These are phyloP conservation scores for Drosophila kanekoi DNA, from an alignment of 2,888 invertebrate species.

Conservation along the genomic window DNA sequence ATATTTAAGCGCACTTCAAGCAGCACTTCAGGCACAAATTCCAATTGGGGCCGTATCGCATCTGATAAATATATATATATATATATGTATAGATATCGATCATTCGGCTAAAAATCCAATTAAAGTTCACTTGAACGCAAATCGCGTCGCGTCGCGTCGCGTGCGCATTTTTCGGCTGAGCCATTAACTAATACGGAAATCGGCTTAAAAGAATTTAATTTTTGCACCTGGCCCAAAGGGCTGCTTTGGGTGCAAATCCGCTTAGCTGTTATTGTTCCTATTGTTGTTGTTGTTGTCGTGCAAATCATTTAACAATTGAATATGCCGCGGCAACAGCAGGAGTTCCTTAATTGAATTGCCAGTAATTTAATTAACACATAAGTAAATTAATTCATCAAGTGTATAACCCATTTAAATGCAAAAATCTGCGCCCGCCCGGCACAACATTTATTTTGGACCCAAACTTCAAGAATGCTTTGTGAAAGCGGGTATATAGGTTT, in stretches of 20 bases:
- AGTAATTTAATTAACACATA: slow-evolving; percentile 47
- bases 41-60: slow-evolving; percentile 55
- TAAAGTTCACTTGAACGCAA: slow-evolving; percentile 55
- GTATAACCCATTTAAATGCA: slow-evolving; percentile 9
- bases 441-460: background rate
- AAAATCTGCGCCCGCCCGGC: background rate
- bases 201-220: slow-evolving; percentile 73
- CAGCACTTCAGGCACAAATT: slow-evolving; percentile 52
- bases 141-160: slow-evolving; percentile 7
- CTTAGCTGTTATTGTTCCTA: slow-evolving; percentile 28
- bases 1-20: slow-evolving; percentile 69
- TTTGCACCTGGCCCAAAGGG: slow-evolving; percentile 63
- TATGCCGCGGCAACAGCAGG: slow-evolving; percentile 9
- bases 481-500: background rate
- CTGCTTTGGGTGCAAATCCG: slow-evolving; percentile 42
- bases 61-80: background rate
- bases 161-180: slow-evolving; percentile 37
- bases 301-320: slow-evolving; percentile 18
- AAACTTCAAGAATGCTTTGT: background rate
- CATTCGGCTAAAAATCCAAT: slow-evolving; percentile 63
- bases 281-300: background rate
- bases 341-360: slow-evolving; percentile 20
- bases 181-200: slow-evolving; percentile 77
- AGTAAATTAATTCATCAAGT: slow-evolving; percentile 47
- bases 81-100: no score